Conservation (phyloP, 2,113 vertebrate genomes). For the Naja naja region DNA sequence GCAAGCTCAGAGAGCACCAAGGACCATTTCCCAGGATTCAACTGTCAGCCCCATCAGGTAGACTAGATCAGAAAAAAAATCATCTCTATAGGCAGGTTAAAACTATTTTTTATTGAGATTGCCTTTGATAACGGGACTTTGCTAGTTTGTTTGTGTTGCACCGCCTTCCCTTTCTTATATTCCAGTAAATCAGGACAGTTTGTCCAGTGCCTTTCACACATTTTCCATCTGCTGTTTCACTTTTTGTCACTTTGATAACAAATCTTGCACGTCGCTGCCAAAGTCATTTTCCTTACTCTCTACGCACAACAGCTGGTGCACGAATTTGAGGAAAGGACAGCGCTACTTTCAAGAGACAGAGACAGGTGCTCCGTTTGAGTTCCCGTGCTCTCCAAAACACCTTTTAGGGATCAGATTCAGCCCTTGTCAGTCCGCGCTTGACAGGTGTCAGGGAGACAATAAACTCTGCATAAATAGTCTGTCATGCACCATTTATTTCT, state of each 20-base stretch:
- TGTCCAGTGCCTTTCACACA: neutral
- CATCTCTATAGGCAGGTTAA: neutral
- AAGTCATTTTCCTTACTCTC: neutral
- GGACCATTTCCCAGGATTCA: neutral
- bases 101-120: neutral
- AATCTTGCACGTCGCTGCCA: neutral
- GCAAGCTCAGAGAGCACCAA: too few species aligned
- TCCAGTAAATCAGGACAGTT: neutral
- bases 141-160: neutral
- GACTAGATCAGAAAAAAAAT: neutral
- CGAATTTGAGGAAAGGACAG: neutral
- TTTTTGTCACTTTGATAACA: neutral
- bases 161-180: neutral
- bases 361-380: neutral
- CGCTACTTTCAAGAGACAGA: neutral
- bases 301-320: neutral
- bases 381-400: neutral
- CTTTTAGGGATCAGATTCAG: neutral
- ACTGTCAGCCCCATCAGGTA: neutral
- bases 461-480: neutral
- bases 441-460: neutral
- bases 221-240: neutral
- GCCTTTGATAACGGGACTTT: neutral
- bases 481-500: neutral
- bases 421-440: neutral